Evolutionary conservation across 2,888 invertebrate genomes (phyloP).

Genomic region (Pyrrhosoma nymphula): DNA sequence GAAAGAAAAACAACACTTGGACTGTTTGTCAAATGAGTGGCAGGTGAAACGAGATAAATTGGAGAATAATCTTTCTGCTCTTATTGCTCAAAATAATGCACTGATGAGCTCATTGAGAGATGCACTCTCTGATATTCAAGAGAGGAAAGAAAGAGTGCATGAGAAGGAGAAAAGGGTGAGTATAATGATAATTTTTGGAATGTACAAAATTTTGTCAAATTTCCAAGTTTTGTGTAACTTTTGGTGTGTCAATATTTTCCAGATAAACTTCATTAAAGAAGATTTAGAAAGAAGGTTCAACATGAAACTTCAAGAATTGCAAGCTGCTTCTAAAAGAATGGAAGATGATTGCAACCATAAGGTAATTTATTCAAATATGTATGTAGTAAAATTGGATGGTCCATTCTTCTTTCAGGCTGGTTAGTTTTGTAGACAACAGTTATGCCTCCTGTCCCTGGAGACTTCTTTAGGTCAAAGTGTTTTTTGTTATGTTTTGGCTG

Average conservation of each 20-base stretch:
- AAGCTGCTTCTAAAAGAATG: conserved; percentile 81
- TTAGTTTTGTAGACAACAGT: too few species aligned
- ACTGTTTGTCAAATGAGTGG: conserved; percentile 31
- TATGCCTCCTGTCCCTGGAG: too few species aligned
- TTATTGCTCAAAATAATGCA: conserved; percentile 2
- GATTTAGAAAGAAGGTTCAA: conserved; percentile 82
- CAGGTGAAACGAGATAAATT: conserved; percentile 31
- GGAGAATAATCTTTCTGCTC: conserved; percentile 18
- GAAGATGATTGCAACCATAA: conserved; percentile 82
- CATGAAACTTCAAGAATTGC: conserved; percentile 81
- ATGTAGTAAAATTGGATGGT: too few species aligned
- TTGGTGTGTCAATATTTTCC: conserved; percentile 61
- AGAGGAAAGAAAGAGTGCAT: background rate
- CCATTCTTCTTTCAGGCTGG: too few species aligned
- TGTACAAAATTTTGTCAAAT: background rate
- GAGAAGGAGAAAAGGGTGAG: conserved; percentile 46
- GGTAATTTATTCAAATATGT: conserved; percentile 73
- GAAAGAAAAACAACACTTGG: conserved; percentile 53
- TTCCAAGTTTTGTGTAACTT: background rate
- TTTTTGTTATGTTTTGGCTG: too few species aligned
- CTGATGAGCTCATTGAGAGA: conserved; percentile 32
- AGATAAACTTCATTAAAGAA: conserved; percentile 81
- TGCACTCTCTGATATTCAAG: conserved; percentile 46
- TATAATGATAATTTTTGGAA: background rate
- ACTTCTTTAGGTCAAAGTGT: too few species aligned